Conservation (phyloP, 2,113 vertebrate species). For the Elaphurus davidianus region DNA sequence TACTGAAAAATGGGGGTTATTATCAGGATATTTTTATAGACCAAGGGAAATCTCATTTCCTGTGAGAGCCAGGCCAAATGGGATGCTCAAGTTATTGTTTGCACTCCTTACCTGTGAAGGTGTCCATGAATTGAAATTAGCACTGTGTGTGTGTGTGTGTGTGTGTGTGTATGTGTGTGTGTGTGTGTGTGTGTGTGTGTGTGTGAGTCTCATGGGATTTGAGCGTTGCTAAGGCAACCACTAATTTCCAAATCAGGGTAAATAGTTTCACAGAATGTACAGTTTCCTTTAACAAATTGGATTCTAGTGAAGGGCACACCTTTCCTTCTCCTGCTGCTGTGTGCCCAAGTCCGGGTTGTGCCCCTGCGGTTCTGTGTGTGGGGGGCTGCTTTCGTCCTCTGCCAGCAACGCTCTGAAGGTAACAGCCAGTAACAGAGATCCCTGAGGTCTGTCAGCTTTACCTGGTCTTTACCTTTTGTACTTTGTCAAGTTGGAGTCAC, state of each 20-base stretch:
- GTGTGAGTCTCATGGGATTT: slow-evolving; percentile 58
- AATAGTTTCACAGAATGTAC: slow-evolving; percentile 78
- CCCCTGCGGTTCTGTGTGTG: slow-evolving; percentile 56
- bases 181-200: background rate
- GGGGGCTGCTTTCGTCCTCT: slow-evolving; percentile 62
- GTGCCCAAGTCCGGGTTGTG: slow-evolving; percentile 48
- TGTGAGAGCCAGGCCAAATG: background rate
- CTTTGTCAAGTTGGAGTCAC: slow-evolving; percentile 73
- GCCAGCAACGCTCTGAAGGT: slow-evolving; percentile 72
- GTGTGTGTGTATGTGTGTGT: too few species aligned
- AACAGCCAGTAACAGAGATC: slow-evolving; percentile 71
- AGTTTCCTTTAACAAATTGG: slow-evolving; percentile 78
- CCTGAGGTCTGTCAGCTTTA: slow-evolving; percentile 72
- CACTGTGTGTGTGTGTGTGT: background rate
- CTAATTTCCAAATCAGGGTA: slow-evolving; percentile 81
- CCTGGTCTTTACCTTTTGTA: slow-evolving; percentile 74
- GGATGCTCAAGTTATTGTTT: slow-evolving; percentile 57
- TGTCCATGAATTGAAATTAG: slow-evolving; percentile 76
- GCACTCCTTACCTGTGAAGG: slow-evolving; percentile 33
- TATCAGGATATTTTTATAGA: background rate
- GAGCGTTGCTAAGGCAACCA: slow-evolving; percentile 81
- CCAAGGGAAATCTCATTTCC: slow-evolving; percentile 29
- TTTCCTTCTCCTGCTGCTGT: slow-evolving; percentile 72
- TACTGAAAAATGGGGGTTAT: background rate
- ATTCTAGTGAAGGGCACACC: slow-evolving; percentile 65